phyloP scores from a whole-genome alignment of 1,140 invertebrate genomes.

The Cotesia typhae region DNA sequence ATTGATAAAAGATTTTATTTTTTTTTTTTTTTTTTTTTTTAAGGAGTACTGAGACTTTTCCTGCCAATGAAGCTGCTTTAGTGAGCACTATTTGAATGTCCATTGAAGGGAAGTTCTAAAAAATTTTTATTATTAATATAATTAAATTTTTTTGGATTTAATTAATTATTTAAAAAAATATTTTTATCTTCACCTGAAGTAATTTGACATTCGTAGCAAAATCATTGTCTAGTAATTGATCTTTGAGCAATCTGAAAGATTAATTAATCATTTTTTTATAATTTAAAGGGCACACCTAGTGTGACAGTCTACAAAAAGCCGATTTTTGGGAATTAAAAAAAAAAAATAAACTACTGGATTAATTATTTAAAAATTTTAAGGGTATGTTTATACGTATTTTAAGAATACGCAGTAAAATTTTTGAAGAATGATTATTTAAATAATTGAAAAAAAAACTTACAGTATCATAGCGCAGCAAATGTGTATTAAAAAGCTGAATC shows the following conservation, averaged over 20 bases:
- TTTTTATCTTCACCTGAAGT: slow-evolving; percentile 71
- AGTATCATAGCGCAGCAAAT: slow-evolving; percentile 97
- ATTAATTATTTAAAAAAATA: slow-evolving; percentile 10
- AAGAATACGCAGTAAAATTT: too few relatives aligned
- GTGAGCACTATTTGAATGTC: slow-evolving; percentile 76
- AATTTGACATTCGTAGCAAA: slow-evolving; percentile 93
- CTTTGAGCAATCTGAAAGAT: slow-evolving; percentile 75
- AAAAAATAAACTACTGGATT: neutral
- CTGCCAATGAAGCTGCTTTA: slow-evolving; percentile 69
- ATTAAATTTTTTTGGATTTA: slow-evolving; percentile 24
- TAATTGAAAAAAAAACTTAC: slow-evolving; percentile 70
- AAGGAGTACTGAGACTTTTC: slow-evolving; percentile 49
- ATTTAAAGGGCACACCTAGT: too few relatives aligned
- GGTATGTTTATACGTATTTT: too few relatives aligned
- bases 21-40: slow-evolving; percentile 5
- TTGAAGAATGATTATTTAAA: neutral
- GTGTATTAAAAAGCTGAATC: slow-evolving; percentile 90
- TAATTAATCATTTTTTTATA: slow-evolving; percentile 10
- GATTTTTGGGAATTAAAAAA: neutral
- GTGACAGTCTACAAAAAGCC: too few relatives aligned
- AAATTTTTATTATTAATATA: slow-evolving; percentile 12
- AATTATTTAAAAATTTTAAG: neutral
- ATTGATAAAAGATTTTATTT: too few relatives aligned
- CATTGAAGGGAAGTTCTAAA: slow-evolving; percentile 77
- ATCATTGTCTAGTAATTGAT: slow-evolving; percentile 84